Percentiles rank a stretch among this genome's conserved stretches.
phyloP scores from a whole-genome alignment of 2,113 vertebrate genomes.

The Montifringilla adamsi region DNA sequence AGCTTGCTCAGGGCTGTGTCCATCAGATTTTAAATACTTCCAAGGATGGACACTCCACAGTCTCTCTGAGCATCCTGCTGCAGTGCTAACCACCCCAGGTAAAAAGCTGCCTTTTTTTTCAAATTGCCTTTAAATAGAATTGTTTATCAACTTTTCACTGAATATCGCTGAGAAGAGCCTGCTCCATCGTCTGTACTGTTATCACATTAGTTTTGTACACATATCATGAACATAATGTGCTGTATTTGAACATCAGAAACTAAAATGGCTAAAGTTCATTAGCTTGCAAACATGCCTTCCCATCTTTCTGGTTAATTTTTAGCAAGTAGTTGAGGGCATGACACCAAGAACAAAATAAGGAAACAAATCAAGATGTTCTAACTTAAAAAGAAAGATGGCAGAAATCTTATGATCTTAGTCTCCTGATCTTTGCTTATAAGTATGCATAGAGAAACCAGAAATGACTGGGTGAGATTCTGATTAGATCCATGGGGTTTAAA shows the following conservation, averaged over 20 bases:
- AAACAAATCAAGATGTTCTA: neutral
- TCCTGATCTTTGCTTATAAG: neutral
- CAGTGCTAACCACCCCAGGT: neutral
- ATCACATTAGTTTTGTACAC: neutral
- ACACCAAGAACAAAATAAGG: neutral
- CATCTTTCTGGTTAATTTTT: neutral
- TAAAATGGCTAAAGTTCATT: neutral
- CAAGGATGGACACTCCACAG: neutral
- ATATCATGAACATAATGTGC: neutral
- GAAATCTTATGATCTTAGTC: neutral
- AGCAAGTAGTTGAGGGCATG: neutral
- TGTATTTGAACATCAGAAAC: neutral
- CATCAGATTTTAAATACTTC: neutral
- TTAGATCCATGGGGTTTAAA: neutral
- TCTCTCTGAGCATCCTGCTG: neutral
- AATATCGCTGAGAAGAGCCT: neutral
- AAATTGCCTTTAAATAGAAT: neutral
- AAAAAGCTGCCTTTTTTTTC: neutral
- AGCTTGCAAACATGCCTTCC: neutral
- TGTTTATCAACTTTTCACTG: neutral
- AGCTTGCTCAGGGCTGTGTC: neutral
- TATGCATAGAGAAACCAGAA: neutral
- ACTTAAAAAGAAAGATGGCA: neutral
- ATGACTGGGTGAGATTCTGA: neutral
- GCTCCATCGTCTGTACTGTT: neutral